A percentile compares a stretch with the other conserved stretches of the same genome.
phyloP scores from a whole-genome alignment of 1,140 invertebrate species.

The Lanistes nyassanus region DNA sequence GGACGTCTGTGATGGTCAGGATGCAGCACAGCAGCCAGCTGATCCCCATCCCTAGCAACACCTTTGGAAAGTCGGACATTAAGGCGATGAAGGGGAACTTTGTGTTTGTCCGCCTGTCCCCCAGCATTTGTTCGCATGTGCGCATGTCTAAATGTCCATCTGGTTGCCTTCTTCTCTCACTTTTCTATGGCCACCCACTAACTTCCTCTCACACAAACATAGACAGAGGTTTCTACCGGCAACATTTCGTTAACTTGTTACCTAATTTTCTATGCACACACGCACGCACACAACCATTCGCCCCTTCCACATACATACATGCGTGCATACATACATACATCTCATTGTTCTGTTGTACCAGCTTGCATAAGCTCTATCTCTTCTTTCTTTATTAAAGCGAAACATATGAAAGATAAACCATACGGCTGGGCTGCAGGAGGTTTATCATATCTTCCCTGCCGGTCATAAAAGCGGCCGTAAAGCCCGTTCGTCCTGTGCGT shows the following conservation, averaged over 20 bases:
- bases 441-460: not conserved
- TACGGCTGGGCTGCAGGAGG: not conserved
- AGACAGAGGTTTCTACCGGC: not conserved
- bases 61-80: constrained; percentile 70
- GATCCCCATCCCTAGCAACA: constrained; percentile 80
- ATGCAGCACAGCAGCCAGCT: constrained; percentile 84
- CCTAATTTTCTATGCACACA: too few relatives aligned
- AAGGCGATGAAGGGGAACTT: not conserved
- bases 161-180: too few relatives aligned
- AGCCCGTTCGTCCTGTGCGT: not conserved
- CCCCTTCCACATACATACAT: too few relatives aligned
- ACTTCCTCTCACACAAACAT: not conserved
- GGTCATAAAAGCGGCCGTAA: too few relatives aligned
- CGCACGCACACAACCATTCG: too few relatives aligned
- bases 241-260: too few relatives aligned
- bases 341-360: not conserved
- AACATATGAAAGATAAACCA: not conserved
- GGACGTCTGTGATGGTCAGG: constrained; percentile 75
- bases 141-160: not conserved
- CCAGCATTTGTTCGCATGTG: not conserved
- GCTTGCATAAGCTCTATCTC: not conserved
- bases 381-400: not conserved
- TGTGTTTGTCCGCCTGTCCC: not conserved
- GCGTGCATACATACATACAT: too few relatives aligned
- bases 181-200: not conserved